Evolutionary conservation across 2,113 vertebrate genomes (phyloP).

Genomic region (Laticauda laticaudata): DNA sequence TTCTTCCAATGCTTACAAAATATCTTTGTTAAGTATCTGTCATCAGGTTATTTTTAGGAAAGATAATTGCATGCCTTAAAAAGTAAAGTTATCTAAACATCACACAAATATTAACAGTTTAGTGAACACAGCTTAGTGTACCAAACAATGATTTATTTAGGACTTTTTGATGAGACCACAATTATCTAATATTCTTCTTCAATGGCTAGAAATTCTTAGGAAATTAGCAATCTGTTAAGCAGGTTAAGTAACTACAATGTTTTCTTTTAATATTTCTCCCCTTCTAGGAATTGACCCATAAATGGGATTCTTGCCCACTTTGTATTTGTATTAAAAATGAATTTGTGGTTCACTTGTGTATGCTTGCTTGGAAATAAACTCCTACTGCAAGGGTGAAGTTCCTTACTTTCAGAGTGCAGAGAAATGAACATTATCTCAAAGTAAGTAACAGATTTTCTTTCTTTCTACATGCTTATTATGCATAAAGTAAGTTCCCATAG

Average conservation of each 20-base stretch:
- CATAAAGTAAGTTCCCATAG: background rate
- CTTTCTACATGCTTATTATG: background rate
- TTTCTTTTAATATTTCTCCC: background rate
- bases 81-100: background rate
- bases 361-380: background rate
- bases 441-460: background rate
- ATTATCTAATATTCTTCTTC: background rate
- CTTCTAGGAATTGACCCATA: background rate
- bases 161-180: background rate
- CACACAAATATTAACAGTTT: no score
- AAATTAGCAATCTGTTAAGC: conserved; percentile 6
- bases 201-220: background rate
- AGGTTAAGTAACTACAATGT: background rate
- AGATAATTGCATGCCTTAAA: background rate
- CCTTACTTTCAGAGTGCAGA: background rate
- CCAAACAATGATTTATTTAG: background rate
- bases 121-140: background rate
- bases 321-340: background rate
- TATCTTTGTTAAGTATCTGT: background rate
- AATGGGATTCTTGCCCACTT: background rate
- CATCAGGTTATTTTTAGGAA: background rate
- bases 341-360: background rate
- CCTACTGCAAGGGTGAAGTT: background rate
- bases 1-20: background rate
- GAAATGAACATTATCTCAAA: background rate